These are phyloP conservation scores for Neodontobutis hainanensis DNA, from an alignment of 2,113 vertebrate genomes.

Conservation along the genomic window DNA sequence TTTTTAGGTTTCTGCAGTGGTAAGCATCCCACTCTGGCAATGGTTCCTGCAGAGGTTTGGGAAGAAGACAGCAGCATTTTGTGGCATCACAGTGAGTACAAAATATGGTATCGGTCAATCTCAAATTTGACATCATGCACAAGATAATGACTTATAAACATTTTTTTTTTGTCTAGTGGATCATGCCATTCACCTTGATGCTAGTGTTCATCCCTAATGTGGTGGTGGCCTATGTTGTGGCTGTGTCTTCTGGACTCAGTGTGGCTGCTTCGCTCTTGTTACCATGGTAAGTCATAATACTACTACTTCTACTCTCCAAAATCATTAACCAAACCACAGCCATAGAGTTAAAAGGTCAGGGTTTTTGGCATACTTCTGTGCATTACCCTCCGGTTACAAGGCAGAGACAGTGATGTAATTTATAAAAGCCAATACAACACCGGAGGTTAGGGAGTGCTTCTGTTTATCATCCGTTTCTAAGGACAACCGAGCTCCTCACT, in stretches of 20 bases:
- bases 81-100: slow-evolving; percentile 88
- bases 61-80: slow-evolving; percentile 90
- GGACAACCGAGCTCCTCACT: slow-evolving; percentile 13
- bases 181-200: slow-evolving; percentile 91
- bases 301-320: neutral
- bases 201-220: slow-evolving; percentile 88
- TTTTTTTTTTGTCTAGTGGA: slow-evolving; percentile 78
- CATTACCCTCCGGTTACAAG: slow-evolving; percentile 17
- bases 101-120: no score
- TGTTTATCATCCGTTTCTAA: slow-evolving; percentile 35
- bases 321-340: slow-evolving; percentile 23
- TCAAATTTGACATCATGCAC: neutral
- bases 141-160: neutral
- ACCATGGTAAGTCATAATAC: slow-evolving; percentile 84
- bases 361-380: neutral
- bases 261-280: slow-evolving; percentile 91
- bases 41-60: slow-evolving; percentile 91
- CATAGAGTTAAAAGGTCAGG: no score
- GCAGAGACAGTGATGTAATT: slow-evolving; percentile 30
- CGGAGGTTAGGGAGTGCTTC: slow-evolving; percentile 14
- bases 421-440: slow-evolving; percentile 13
- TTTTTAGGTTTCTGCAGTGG: slow-evolving; percentile 85
- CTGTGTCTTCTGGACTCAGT: slow-evolving; percentile 90
- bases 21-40: slow-evolving; percentile 94
- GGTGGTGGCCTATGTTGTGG: slow-evolving; percentile 87